A percentile compares a stretch with the other conserved stretches of the same genome.
phyloP scores from a whole-genome alignment of 2,113 vertebrate genomes.

The Myrmophylax atrothorax region DNA sequence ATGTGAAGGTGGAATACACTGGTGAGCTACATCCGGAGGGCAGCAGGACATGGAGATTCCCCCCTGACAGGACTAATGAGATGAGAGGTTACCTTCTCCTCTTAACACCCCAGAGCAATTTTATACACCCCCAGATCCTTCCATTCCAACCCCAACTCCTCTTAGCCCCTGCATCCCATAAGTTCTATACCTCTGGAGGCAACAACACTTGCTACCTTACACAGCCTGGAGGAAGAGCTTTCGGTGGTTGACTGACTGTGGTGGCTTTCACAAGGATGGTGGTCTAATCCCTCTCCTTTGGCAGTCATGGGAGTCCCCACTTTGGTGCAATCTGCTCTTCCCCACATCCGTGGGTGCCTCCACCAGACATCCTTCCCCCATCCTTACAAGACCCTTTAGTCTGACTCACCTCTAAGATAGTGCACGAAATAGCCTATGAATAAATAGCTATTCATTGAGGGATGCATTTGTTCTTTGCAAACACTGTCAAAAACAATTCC shows the following conservation, averaged over 20 bases:
- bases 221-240: not conserved
- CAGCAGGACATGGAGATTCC: not conserved
- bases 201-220: not conserved
- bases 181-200: not conserved
- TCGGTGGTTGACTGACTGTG: not conserved
- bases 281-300: not conserved
- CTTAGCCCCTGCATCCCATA: not conserved
- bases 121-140: not conserved
- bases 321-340: rapidly evolving
- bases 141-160: not conserved
- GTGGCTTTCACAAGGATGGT: not conserved
- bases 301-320: rapidly evolving
- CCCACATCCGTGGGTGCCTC: rapidly evolving
- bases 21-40: not conserved
- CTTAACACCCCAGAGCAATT: not conserved
- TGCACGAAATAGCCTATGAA: not conserved
- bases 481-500: not conserved
- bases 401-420: not conserved
- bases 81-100: not conserved
- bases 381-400: not conserved
- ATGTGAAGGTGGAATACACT: not conserved
- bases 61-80: too few relatives aligned
- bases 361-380: too few relatives aligned
- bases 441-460: not conserved
- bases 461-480: not conserved